These are phyloP conservation scores for Cervus canadensis DNA, from an alignment of 2,113 vertebrate species.

Conservation along the genomic window DNA sequence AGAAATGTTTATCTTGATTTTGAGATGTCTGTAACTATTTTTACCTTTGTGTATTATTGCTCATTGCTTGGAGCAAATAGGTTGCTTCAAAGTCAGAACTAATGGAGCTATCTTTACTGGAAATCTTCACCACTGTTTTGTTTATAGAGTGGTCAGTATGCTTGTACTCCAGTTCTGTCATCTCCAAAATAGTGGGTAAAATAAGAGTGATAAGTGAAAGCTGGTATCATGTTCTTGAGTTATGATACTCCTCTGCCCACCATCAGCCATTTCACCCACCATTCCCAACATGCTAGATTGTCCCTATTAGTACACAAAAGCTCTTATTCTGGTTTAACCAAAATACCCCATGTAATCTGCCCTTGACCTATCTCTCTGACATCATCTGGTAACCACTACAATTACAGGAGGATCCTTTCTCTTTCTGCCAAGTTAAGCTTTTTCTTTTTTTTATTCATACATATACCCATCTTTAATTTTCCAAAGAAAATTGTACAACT, in stretches of 20 bases:
- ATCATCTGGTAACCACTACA: neutral
- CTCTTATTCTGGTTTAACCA: neutral
- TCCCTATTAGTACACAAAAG: neutral
- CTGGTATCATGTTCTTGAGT: neutral
- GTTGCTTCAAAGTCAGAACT: neutral
- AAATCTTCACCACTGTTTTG: neutral
- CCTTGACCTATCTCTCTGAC: neutral
- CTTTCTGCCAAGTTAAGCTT: neutral
- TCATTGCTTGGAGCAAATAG: neutral
- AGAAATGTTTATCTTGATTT: conserved; percentile 15
- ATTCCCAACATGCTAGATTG: neutral
- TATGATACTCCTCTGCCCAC: neutral
- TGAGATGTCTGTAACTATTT: neutral
- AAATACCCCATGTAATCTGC: neutral
- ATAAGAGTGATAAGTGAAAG: neutral
- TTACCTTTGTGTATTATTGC: neutral
- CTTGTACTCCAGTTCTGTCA: neutral
- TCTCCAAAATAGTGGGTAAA: neutral
- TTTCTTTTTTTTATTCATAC: neutral
- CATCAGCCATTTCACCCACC: neutral
- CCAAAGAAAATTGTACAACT: conserved; percentile 4
- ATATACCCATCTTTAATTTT: neutral
- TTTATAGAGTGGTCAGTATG: neutral
- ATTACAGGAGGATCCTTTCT: neutral
- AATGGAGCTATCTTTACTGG: neutral